Evolutionary conservation across 2,113 vertebrate genomes (phyloP).

Genomic region (Albula glossodonta): DNA sequence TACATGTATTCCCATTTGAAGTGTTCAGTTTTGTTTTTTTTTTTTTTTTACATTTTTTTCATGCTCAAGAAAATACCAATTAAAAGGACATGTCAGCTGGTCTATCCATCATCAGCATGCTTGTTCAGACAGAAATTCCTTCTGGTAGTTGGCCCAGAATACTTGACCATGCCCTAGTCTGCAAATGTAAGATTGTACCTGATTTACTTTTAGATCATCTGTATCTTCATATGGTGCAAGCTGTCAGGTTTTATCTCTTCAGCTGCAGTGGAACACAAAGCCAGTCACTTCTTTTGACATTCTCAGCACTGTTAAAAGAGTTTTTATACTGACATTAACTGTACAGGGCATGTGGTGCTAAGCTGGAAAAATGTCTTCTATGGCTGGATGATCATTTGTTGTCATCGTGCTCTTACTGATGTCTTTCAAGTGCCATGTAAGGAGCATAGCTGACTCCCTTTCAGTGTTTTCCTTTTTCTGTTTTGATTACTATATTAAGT

Average conservation of each 20-base stretch:
- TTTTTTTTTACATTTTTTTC: too few relatives aligned
- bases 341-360: background rate
- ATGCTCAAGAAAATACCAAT: too few relatives aligned
- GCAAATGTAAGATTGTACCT: background rate
- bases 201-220: background rate
- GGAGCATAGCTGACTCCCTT: background rate
- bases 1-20: too few relatives aligned
- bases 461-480: background rate
- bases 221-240: background rate
- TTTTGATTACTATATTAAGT: background rate
- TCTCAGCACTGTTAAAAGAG: background rate
- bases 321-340: background rate
- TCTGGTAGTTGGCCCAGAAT: background rate
- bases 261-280: background rate
- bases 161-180: background rate
- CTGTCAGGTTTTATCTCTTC: background rate
- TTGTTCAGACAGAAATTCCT: too few relatives aligned
- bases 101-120: too few relatives aligned
- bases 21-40: too few relatives aligned
- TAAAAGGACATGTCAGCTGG: too few relatives aligned
- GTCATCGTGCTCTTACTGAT: background rate
- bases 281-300: background rate
- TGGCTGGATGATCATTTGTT: background rate
- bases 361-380: background rate
- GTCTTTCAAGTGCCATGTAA: background rate